Percentiles rank a stretch among this genome's conserved stretches.
phyloP scores from a whole-genome alignment of 2,797 vertebrate species.

The Mionectes olivaceus region DNA sequence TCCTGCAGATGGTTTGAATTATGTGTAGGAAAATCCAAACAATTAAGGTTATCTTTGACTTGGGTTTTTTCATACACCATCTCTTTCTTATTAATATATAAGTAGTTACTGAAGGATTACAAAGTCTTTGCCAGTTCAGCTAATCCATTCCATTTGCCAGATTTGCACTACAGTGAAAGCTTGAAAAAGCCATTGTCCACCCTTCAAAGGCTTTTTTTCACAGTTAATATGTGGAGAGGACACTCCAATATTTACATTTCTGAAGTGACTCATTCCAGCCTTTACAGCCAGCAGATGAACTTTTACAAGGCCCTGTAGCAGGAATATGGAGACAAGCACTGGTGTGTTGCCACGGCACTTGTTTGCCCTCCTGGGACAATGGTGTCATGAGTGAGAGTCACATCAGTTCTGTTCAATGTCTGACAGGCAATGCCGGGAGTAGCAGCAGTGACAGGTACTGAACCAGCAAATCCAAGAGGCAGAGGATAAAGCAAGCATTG shows the following conservation, averaged over 20 bases:
- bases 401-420: not conserved
- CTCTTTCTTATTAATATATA: not conserved
- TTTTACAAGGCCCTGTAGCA: not conserved
- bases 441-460: not conserved
- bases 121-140: not conserved
- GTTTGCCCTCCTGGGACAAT: not conserved
- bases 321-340: not conserved
- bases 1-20: slow-evolving; percentile 30
- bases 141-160: not conserved
- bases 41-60: not conserved
- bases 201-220: not conserved
- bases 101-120: not conserved
- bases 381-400: not conserved
- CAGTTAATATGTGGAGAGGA: not conserved
- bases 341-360: not conserved
- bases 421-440: not conserved
- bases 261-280: not conserved
- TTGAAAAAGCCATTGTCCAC: not conserved
- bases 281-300: not conserved
- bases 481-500: not conserved
- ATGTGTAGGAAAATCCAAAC: not conserved
- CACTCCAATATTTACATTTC: not conserved
- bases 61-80: not conserved
- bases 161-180: not conserved
- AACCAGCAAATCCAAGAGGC: not conserved